Percentiles rank a stretch among this genome's conserved stretches.
Conservation (phyloP, 2,113 vertebrate species). For the Terrapene triunguis region DNA sequence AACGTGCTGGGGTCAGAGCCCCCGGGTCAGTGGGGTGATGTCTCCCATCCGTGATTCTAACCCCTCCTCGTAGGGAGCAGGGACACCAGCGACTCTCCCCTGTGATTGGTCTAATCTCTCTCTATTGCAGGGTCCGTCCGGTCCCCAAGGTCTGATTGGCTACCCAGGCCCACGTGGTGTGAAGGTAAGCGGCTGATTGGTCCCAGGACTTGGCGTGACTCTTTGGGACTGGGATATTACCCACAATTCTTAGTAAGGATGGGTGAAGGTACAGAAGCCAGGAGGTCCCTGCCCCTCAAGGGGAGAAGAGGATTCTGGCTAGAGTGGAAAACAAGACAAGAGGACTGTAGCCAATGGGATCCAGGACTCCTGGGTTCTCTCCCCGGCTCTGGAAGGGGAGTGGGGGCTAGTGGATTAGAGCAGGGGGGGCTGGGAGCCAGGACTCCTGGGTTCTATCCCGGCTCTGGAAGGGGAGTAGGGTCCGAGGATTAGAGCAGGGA, state of each 20-base stretch:
- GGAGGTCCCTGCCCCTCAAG: too few species aligned
- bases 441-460: too few species aligned
- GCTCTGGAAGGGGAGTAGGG: too few species aligned
- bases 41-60: background rate
- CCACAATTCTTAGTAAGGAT: background rate
- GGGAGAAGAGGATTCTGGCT: background rate
- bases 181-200: constrained; percentile 80
- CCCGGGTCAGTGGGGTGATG: background rate
- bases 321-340: background rate
- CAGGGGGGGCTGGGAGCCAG: too few species aligned
- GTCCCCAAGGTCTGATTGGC: constrained; percentile 90
- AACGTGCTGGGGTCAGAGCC: background rate
- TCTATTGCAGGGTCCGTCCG: constrained; percentile 85
- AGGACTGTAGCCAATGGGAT: background rate
- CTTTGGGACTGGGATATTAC: background rate
- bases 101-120: background rate
- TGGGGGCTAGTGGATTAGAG: background rate
- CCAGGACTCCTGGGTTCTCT: background rate
- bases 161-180: constrained; percentile 92
- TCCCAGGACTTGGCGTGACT: background rate
- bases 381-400: background rate
- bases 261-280: background rate
- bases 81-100: background rate
- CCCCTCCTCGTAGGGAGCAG: background rate
- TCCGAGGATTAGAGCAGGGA: too few species aligned